phyloP scores from a whole-genome alignment of 2,113 vertebrate genomes.

The Lipophrys pholis region DNA sequence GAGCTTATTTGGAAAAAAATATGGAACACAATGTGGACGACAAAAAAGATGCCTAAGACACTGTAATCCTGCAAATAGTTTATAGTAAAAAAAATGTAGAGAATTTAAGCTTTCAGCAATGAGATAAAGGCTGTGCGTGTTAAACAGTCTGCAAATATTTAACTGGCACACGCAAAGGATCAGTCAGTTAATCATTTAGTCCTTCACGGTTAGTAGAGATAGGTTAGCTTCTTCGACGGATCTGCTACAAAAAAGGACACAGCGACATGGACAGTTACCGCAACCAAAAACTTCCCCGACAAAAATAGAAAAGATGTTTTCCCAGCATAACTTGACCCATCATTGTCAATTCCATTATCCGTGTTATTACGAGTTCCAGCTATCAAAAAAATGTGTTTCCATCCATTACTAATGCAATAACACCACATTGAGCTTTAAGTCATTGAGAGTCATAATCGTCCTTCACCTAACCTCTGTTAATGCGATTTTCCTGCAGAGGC shows the following conservation, averaged over 20 bases:
- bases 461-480: slow-evolving; percentile 25
- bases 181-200: neutral
- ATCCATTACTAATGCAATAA: slow-evolving; percentile 12
- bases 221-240: no score
- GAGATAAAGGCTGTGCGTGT: neutral
- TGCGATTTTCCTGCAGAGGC: slow-evolving; percentile 13
- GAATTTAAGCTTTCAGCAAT: no score
- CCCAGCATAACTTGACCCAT: neutral
- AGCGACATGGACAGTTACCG: no score
- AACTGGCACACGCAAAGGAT: neutral
- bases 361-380: slow-evolving; percentile 11
- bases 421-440: slow-evolving; percentile 13
- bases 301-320: no score
- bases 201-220: slow-evolving; percentile 9
- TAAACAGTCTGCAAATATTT: neutral
- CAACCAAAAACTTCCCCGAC: no score
- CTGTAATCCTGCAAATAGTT: no score
- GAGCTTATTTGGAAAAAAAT: no score
- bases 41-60: no score
- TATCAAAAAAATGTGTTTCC: slow-evolving; percentile 2
- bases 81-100: no score
- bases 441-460: slow-evolving; percentile 24
- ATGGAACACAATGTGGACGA: no score
- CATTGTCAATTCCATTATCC: slow-evolving; percentile 8
- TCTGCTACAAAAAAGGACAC: no score